Evolutionary conservation across 2,113 vertebrate species (phyloP).

Genomic region (Ahaetulla prasina): DNA sequence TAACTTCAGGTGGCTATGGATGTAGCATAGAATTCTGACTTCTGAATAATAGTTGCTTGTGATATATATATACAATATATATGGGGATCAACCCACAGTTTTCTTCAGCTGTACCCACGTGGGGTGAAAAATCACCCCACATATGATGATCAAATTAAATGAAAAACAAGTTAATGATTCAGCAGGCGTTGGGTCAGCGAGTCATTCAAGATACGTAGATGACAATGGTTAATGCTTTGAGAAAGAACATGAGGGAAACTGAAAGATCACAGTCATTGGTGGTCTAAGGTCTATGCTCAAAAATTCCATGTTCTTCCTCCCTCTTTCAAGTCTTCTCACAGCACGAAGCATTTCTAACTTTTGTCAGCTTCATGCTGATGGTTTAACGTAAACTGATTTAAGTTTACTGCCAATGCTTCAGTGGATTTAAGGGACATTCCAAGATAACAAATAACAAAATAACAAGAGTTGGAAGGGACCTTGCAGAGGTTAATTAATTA

Average conservation of each 20-base stretch:
- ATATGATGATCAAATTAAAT: neutral
- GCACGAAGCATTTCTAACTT: constrained; percentile 3
- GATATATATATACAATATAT: neutral
- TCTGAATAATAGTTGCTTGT: neutral
- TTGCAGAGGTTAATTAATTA: too few relatives aligned
- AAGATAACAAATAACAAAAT: too few relatives aligned
- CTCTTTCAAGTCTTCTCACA: neutral
- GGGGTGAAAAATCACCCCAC: neutral
- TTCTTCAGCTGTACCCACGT: neutral
- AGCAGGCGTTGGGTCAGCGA: neutral
- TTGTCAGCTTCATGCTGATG: constrained; percentile 5
- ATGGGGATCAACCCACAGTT: neutral
- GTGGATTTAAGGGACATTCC: neutral
- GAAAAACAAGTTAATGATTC: neutral
- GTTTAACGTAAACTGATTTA: neutral
- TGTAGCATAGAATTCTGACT: neutral
- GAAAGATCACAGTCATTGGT: neutral
- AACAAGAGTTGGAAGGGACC: too few relatives aligned
- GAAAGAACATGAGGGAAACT: neutral
- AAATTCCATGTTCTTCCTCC: neutral
- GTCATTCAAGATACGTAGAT: neutral
- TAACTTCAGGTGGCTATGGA: neutral
- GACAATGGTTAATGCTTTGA: fast-evolving
- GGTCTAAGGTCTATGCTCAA: neutral
- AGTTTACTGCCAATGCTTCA: neutral